Percentiles rank a stretch among this genome's conserved stretches.
Conservation (phyloP, 2,113 vertebrate genomes). For the Macrotis lagotis region DNA sequence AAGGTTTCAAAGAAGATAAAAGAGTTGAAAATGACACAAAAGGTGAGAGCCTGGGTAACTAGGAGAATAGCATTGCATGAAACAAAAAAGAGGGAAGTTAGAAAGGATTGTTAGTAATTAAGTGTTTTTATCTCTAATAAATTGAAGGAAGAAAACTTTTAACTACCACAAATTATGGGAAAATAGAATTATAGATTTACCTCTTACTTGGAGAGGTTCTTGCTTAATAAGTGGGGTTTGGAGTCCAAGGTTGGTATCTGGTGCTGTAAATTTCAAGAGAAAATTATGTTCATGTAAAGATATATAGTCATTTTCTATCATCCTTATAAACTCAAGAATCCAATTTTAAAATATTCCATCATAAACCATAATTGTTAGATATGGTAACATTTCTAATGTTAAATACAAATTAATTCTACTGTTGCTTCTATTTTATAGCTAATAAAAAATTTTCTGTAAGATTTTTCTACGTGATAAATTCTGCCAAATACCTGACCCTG, state of each 20-base stretch:
- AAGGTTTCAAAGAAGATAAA: neutral
- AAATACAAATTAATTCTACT: neutral
- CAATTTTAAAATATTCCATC: neutral
- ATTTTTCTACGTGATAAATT: neutral
- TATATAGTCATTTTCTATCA: conserved; percentile 50
- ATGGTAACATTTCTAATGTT: neutral
- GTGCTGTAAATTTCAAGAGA: conserved; percentile 78
- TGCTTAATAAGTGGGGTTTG: conserved; percentile 80
- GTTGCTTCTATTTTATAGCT: neutral
- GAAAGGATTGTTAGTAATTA: neutral
- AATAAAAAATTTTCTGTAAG: neutral
- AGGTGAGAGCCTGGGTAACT: neutral
- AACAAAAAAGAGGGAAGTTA: neutral
- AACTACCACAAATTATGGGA: conserved; percentile 37
- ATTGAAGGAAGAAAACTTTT: neutral
- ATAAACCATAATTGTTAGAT: neutral
- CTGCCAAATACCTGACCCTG: neutral
- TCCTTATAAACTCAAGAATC: conserved; percentile 38
- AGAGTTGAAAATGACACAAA: neutral
- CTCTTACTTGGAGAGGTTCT: conserved; percentile 87
- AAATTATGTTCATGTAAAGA: conserved; percentile 36
- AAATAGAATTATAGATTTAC: conserved; percentile 75
- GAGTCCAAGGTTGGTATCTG: conserved; percentile 73
- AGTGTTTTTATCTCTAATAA: neutral
- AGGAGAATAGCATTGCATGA: neutral